These are phyloP conservation scores for Neoscelio sp. DNA, from an alignment of 2,888 invertebrate species.

Conservation along the genomic window DNA sequence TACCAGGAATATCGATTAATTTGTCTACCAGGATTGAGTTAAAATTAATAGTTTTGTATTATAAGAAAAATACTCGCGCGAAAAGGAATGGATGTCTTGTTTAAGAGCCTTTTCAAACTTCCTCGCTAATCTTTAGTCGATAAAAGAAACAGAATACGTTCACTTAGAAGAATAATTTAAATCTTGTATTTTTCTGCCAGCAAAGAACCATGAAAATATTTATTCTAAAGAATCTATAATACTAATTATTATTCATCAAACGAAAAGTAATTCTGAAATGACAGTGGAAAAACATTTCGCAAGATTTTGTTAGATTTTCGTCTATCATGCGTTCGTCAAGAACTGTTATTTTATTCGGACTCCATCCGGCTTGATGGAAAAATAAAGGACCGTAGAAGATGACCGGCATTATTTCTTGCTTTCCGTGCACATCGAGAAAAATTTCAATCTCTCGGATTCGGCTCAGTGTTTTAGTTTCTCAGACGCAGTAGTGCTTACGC, in stretches of 20 bases:
- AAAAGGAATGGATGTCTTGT: no score
- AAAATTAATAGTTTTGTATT: no score
- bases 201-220: not conserved
- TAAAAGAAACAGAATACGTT: no score
- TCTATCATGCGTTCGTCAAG: constrained; percentile 8
- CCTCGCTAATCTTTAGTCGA: no score
- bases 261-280: constrained; percentile 11
- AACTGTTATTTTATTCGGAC: constrained; percentile 30
- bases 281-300: constrained; percentile 22
- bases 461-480: constrained; percentile 36
- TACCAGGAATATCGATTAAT: no score
- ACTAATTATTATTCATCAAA: constrained; percentile 45
- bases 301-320: not conserved
- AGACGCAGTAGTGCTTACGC: constrained; percentile 58
- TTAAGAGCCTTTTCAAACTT: no score
- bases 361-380: constrained; percentile 36
- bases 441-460: constrained; percentile 34
- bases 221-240: not conserved
- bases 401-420: constrained; percentile 58
- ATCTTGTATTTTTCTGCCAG: not conserved
- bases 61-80: no score
- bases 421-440: constrained; percentile 29
- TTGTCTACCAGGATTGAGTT: no score
- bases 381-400: constrained; percentile 26
- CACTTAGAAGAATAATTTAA: no score